These are phyloP conservation scores for Ancistrus triradiatus DNA, from an alignment of 2,113 vertebrate species.

Conservation along the genomic window DNA sequence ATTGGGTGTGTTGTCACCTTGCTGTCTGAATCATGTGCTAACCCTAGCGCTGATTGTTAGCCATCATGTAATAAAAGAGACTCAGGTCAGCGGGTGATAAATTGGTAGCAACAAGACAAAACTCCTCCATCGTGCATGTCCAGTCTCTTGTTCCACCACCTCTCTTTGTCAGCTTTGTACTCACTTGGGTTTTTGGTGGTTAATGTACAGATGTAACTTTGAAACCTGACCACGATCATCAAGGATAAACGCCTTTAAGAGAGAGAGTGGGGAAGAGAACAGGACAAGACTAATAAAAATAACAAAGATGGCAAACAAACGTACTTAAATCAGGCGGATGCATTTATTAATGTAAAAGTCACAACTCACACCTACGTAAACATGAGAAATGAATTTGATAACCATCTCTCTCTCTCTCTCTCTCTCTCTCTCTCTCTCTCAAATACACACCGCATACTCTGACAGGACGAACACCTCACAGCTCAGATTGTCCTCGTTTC, in stretches of 20 bases:
- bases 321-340: neutral
- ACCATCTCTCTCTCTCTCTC: conserved; percentile 27
- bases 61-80: too few relatives aligned
- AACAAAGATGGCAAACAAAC: conserved; percentile 1
- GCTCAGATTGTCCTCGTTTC: conserved; percentile 62
- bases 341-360: conserved; percentile 7
- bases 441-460: neutral
- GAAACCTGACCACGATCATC: neutral
- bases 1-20: too few relatives aligned
- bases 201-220: neutral
- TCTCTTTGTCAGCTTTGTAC: conserved; percentile 54
- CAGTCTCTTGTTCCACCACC: conserved; percentile 75
- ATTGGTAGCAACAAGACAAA: too few relatives aligned
- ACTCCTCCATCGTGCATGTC: conserved; percentile 79
- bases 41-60: too few relatives aligned
- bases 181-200: conserved; percentile 7
- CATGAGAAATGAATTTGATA: conserved; percentile 40
- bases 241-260: too few relatives aligned
- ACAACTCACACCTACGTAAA: conserved; percentile 9
- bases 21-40: too few relatives aligned
- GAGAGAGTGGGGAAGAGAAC: too few relatives aligned
- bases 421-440: conserved; percentile 15
- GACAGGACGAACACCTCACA: conserved; percentile 30
- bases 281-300: too few relatives aligned
- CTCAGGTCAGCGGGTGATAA: too few relatives aligned